These are phyloP conservation scores for Spatulosminthurus flaviceps DNA, from an alignment of 2,888 invertebrate species.

Conservation along the genomic window DNA sequence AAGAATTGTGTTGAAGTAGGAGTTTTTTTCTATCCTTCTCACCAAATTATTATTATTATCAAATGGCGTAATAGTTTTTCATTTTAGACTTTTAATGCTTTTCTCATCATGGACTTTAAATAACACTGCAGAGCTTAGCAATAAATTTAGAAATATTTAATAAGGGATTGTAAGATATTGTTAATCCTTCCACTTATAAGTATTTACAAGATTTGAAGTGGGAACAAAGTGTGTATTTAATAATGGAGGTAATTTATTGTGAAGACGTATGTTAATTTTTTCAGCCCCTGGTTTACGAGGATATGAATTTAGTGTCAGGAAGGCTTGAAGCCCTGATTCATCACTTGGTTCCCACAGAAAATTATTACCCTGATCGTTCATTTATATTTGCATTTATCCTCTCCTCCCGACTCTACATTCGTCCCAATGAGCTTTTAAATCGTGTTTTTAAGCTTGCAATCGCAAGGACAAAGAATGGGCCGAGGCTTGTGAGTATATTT, in stretches of 20 bases:
- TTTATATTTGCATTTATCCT: slow-evolving; percentile 94
- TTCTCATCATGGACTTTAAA: too few relatives aligned
- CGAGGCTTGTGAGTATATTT: slow-evolving; percentile 41
- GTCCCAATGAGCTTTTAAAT: slow-evolving; percentile 89
- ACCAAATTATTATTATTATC: not conserved
- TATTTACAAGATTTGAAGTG: too few relatives aligned
- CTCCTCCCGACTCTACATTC: slow-evolving; percentile 89
- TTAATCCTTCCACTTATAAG: too few relatives aligned
- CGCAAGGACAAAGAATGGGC: slow-evolving; percentile 45
- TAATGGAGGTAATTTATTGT: too few relatives aligned
- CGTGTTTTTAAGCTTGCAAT: slow-evolving; percentile 78
- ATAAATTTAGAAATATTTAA: too few relatives aligned
- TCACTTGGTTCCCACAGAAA: slow-evolving; percentile 90
- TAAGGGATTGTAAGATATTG: too few relatives aligned
- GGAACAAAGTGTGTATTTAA: too few relatives aligned
- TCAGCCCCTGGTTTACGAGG: slow-evolving; percentile 78
- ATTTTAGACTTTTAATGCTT: too few relatives aligned
- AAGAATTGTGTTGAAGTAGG: slow-evolving; percentile 46
- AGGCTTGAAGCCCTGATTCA: slow-evolving; percentile 86
- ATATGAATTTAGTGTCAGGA: slow-evolving; percentile 84
- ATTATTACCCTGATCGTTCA: slow-evolving; percentile 84
- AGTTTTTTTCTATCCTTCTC: not conserved
- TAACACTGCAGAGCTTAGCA: too few relatives aligned
- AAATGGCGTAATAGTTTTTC: too few relatives aligned
- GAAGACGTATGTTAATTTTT: slow-evolving; percentile 54